Evolutionary conservation across 2,888 invertebrate species (phyloP).

Genomic region (Serrognathus titanus): DNA sequence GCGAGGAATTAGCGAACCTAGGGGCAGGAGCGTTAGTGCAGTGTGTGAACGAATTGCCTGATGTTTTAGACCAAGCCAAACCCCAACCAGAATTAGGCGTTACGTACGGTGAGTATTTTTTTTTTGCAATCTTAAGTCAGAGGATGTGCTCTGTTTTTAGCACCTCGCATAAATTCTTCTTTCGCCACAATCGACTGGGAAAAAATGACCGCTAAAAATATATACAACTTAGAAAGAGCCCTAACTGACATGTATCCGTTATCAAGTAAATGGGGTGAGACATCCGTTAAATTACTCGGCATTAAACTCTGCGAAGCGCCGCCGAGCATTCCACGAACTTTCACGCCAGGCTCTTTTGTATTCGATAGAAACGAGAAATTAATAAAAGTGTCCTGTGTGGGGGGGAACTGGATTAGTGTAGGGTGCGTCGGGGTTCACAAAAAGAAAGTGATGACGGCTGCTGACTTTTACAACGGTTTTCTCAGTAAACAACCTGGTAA

Average conservation of each 20-base stretch:
- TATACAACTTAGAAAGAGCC: slow-evolving; percentile 72
- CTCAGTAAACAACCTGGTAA: slow-evolving; percentile 55
- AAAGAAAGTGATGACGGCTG: slow-evolving; percentile 69
- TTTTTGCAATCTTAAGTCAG: too few relatives aligned
- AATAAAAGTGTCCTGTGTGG: slow-evolving; percentile 65
- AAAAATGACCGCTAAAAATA: slow-evolving; percentile 57
- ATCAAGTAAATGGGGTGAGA: slow-evolving; percentile 59
- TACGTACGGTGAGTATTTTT: slow-evolving; percentile 63
- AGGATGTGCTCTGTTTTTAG: slow-evolving; percentile 51
- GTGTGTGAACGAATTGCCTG: slow-evolving; percentile 59
- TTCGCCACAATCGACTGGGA: slow-evolving; percentile 67
- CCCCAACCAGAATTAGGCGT: slow-evolving; percentile 61
- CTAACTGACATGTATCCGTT: slow-evolving; percentile 62
- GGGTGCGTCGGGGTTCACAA: slow-evolving; percentile 63
- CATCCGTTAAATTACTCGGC: slow-evolving; percentile 61
- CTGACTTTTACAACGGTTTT: slow-evolving; percentile 86
- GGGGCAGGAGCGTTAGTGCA: slow-evolving; percentile 68
- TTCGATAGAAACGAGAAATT: slow-evolving; percentile 58
- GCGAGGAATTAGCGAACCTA: slow-evolving; percentile 59
- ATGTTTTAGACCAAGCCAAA: slow-evolving; percentile 54
- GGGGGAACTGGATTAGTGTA: slow-evolving; percentile 63
- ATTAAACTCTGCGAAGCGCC: slow-evolving; percentile 29
- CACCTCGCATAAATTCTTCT: slow-evolving; percentile 66
- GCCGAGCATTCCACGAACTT: slow-evolving; percentile 1
- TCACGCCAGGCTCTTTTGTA: slow-evolving; percentile 56